Base-by-base conservation (phyloP, 2,113 vertebrate species). In the Kobus ellipsiprymnus region DNA sequence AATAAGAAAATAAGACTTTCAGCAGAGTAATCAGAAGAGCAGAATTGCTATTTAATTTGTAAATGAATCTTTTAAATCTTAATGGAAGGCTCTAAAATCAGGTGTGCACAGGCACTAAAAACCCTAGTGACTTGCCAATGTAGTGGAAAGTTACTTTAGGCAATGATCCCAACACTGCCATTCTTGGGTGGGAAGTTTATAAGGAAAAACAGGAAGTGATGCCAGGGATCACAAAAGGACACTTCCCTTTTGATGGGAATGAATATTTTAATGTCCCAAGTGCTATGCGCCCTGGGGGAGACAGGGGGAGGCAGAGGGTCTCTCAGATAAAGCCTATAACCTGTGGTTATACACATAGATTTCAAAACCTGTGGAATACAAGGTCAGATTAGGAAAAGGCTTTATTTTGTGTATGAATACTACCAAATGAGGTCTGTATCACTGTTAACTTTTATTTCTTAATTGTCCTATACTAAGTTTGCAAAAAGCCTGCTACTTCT, bases 141-240 rank as follows among this genome's bases (percentile, higher is more conserved):
- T 27, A 25, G 36, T 86, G 97, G 92, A 95, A 96, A 98, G 78
- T 94, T 96, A 87, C 97, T 74, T 91, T 36, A 81, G 88, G 71
- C 84, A 82, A 30, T n/a, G 78, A 95, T 96, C 54, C 71, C 92
- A 96, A 64, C 78, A 95, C 50, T 59, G 87, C 67, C 80, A 82
- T 74, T 87, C 30, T 50, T 62, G 86, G 81, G 91, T 94, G 81
- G 97, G 97, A 97, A 95, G 81, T 95, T 97, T 96, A 90, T 36
- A 91, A 93, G 84, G 33, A 89, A 98, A 97, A 95, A 98, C 94
- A 97, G 97, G 96, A 98, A 97, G 95, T 97, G 94, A 97, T 92
- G 85, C 87, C 97, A 95, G 67, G 83, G 92, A 96, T 97, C 96
- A 98, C 97, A 60, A 90, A 98, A 96, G 94, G 95, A 96, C 95